These are phyloP conservation scores for Tineola bisselliella DNA, from an alignment of 2,888 invertebrate genomes.

Conservation along the genomic window DNA sequence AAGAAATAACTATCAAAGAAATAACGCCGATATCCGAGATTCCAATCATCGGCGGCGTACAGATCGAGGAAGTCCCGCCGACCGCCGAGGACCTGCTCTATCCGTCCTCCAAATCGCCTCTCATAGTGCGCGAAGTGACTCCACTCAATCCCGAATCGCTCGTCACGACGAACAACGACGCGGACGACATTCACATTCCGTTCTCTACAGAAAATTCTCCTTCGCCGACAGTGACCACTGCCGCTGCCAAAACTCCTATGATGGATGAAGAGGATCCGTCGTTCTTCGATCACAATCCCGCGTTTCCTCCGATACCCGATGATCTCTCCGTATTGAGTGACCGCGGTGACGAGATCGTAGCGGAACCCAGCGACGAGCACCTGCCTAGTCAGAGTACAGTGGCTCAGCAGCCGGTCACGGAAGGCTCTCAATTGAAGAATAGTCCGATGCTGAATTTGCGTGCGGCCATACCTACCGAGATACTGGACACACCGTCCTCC, in stretches of 20 bases:
- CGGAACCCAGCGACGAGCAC: slow-evolving; percentile 37
- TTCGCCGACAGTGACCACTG: neutral
- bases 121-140: slow-evolving; percentile 40
- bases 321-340: slow-evolving; percentile 48
- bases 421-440: neutral
- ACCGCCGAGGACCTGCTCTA: slow-evolving; percentile 46
- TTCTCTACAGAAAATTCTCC: neutral
- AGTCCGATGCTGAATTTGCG: slow-evolving; percentile 41
- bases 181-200: neutral
- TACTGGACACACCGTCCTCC: slow-evolving; percentile 35
- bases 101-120: slow-evolving; percentile 53
- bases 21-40: slow-evolving; percentile 67
- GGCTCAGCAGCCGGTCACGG: slow-evolving; percentile 10
- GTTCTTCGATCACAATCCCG: slow-evolving; percentile 51
- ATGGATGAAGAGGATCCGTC: slow-evolving; percentile 46
- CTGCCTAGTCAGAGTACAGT: slow-evolving; percentile 22
- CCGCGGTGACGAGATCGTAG: slow-evolving; percentile 49
- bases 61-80: slow-evolving; percentile 55
- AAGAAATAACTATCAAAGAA: slow-evolving; percentile 68
- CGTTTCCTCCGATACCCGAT: slow-evolving; percentile 57
- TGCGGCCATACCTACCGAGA: slow-evolving; percentile 49
- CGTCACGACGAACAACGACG: too few species aligned
- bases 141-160: neutral
- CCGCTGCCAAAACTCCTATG: slow-evolving; percentile 22
- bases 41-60: slow-evolving; percentile 51